phyloP scores from a whole-genome alignment of 30 jellyfish, hydroid and myxozoan species.

The Chironex yamaguchii region DNA sequence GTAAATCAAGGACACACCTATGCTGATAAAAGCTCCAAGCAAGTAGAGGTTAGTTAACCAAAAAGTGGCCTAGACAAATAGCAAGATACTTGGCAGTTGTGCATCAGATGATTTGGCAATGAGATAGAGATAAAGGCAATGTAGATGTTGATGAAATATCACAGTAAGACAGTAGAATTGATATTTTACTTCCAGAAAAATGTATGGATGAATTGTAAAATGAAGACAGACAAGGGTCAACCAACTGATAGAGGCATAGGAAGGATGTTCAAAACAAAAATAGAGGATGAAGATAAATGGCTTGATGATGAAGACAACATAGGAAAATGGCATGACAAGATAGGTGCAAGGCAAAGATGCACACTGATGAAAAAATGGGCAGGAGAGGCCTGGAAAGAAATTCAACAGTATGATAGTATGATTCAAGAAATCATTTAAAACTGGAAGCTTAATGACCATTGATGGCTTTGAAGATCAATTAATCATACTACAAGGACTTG shows the following conservation, averaged over 20 bases:
- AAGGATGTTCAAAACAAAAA: conserved; percentile 22
- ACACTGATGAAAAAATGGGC: conserved; percentile 57
- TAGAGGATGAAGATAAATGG: conserved; percentile 40
- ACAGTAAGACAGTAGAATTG: conserved; percentile 38
- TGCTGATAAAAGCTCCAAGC: conserved; percentile 41
- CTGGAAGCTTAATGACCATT: conserved; percentile 47
- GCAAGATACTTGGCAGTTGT: conserved; percentile 54
- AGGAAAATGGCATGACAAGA: conserved; percentile 52
- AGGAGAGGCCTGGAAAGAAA: conserved; percentile 60
- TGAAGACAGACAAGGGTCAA: conserved; percentile 44
- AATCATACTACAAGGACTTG: conserved; percentile 47
- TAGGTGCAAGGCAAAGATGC: conserved; percentile 48
- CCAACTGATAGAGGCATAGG: conserved; percentile 63
- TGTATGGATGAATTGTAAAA: conserved; percentile 50
- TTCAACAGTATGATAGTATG: conserved; percentile 8
- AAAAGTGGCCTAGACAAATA: conserved; percentile 41
- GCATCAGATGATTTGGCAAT: conserved; percentile 24
- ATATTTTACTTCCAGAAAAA: conserved; percentile 40
- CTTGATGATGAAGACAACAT: conserved; percentile 43
- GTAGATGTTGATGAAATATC: conserved; percentile 2
- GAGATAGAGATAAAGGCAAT: conserved; percentile 48
- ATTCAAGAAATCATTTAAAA: conserved; percentile 43
- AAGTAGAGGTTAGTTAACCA: conserved; percentile 60
- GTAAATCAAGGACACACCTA: conserved; percentile 39
- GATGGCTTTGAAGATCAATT: conserved; percentile 40